phyloP scores from a whole-genome alignment of 2,888 invertebrate genomes.

The Lydus trimaculatus region DNA sequence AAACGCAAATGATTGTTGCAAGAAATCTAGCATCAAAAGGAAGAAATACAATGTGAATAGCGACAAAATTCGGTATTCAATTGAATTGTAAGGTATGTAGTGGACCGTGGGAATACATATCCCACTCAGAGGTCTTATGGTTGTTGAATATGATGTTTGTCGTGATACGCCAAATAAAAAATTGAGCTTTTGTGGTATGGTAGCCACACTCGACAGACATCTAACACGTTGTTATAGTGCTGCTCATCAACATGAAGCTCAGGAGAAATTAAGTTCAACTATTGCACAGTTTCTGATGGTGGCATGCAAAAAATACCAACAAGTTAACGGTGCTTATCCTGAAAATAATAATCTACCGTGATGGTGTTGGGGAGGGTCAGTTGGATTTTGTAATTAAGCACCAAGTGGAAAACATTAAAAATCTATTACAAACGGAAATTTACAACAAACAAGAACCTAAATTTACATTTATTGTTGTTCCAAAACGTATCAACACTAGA shows the following conservation, averaged over 20 bases:
- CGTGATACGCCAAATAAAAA: conserved; percentile 76
- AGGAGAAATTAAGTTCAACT: conserved; percentile 79
- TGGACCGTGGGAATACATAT: conserved; percentile 65
- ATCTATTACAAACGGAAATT: conserved; percentile 66
- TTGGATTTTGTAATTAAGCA: conserved; percentile 77
- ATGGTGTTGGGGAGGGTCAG: conserved; percentile 95
- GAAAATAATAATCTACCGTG: conserved; percentile 81
- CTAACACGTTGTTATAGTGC: conserved; percentile 76
- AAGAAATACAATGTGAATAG: conserved; percentile 81
- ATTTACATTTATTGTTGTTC: conserved; percentile 83
- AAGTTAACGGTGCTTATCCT: conserved; percentile 64
- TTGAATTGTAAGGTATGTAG: conserved; percentile 94
- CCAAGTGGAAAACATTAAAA: conserved; percentile 72
- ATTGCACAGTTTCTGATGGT: conserved; percentile 70
- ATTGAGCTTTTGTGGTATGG: conserved; percentile 78
- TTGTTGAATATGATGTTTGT: conserved; percentile 89
- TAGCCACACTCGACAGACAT: conserved; percentile 69
- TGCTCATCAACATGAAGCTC: conserved; percentile 74
- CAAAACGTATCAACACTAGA: conserved; percentile 86
- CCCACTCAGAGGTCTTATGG: conserved; percentile 68
- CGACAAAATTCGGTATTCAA: conserved; percentile 91
- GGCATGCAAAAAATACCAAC: conserved; percentile 63
- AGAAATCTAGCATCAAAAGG: conserved; percentile 70
- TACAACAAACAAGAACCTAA: conserved; percentile 56
- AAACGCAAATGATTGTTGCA: conserved; percentile 68